Evolutionary conservation across 1,140 invertebrate genomes (phyloP).

Genomic region (Delia radicum): DNA sequence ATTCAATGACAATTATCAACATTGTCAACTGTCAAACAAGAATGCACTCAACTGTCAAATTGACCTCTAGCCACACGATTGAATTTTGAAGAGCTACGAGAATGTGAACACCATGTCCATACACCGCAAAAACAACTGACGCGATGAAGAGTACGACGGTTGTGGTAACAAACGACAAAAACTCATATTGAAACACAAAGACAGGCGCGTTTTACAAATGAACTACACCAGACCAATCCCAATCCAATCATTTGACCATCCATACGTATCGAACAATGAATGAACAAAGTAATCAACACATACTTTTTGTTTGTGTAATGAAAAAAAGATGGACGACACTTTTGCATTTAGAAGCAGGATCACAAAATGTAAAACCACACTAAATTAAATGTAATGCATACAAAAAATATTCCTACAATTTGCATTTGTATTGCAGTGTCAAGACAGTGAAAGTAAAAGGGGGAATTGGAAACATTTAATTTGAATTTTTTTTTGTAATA

Average conservation of each 20-base stretch:
- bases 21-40: neutral
- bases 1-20: conserved; percentile 1
- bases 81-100: neutral
- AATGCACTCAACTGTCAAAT: neutral
- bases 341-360: no score
- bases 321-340: no score
- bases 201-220: neutral
- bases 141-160: neutral
- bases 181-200: neutral
- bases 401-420: no score
- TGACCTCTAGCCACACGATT: neutral
- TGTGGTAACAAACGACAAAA: neutral
- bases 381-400: no score
- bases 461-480: no score
- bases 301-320: neutral
- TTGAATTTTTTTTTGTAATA: no score
- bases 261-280: neutral
- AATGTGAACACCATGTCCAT: neutral
- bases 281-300: neutral
- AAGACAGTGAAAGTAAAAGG: no score
- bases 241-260: neutral
- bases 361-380: no score
- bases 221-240: neutral
- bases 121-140: neutral
- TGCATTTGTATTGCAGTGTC: no score